Conservation (phyloP, 2,113 vertebrate genomes). For the Monarcha castaneiventris region DNA sequence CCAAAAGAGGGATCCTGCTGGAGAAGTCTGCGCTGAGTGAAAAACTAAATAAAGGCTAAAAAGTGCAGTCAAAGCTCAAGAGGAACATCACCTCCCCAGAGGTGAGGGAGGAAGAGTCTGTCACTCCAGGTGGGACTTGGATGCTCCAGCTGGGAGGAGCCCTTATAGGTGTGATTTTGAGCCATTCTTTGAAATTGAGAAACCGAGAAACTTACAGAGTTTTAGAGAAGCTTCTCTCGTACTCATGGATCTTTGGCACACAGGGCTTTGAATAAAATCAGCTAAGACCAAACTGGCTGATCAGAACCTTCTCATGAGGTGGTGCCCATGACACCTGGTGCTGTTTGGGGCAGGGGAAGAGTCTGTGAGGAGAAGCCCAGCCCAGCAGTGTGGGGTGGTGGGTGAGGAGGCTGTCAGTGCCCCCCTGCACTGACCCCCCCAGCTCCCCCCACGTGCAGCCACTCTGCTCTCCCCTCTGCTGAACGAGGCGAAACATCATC, state of each 20-base stretch:
- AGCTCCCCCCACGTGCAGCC: background rate
- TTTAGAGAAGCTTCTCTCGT: background rate
- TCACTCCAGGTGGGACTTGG: background rate
- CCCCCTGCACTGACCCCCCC: background rate
- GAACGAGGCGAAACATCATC: background rate
- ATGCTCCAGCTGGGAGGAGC: background rate
- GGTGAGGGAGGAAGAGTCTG: background rate
- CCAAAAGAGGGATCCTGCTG: background rate
- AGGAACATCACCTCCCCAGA: background rate
- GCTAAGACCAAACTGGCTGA: no score
- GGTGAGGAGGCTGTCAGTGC: background rate
- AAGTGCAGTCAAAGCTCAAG: fast-evolving
- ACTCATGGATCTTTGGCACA: background rate
- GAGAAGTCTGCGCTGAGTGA: background rate
- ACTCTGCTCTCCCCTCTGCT: background rate
- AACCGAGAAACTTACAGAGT: background rate
- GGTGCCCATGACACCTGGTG: fast-evolving
- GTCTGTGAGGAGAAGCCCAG: background rate
- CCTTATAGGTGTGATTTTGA: background rate
- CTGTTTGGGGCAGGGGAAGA: background rate
- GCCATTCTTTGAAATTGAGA: background rate
- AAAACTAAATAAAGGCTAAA: background rate
- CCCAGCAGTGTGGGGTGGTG: background rate
- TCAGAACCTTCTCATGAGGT: background rate
- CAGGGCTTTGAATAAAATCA: background rate